Evolutionary conservation across 1,140 invertebrate genomes (phyloP), one percentile per base, ranked within the genome.

Genomic region (Zaprionus kolodkinae): DNA sequence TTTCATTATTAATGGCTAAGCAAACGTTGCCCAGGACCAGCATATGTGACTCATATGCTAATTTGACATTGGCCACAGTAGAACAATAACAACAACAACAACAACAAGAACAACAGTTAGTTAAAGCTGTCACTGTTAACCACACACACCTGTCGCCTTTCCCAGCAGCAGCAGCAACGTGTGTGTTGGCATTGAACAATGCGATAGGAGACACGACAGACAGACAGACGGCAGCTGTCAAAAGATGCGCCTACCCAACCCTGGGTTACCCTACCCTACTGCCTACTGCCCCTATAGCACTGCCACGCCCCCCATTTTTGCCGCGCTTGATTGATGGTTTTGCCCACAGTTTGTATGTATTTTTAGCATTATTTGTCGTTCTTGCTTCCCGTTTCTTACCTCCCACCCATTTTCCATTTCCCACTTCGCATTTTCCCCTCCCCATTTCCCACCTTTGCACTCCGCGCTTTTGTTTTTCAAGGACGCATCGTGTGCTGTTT

Each of bases 1-100:
- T 63, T 70, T 71, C 71, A 78, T 88, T 87, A 84, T 87, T 78
- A 88, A 87, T 87, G 84, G 83, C 83, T 64, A 77, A 81, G 76
- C 67, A 72, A 83, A 79, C 79, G 65, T 45, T 48, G 35, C 59
- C 52, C 52, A 25, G n/a, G 17, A 38, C 38, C 56, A 15, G 21
- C 50, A 52, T 15, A 52, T 15, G 25, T 89, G 85, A 89, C 67
- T 89, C 84, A 84, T 84, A 88, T 89, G 84, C 84, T 88, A 87
- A 88, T 87, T 83, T 80, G 45, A 50, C 45, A 45, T 45, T 45
- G 61, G 36, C 68, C 30, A 60, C 17, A 6, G 21, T 21, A 12
- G 52, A 43, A 70, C 73, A 80, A 78, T 70, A 67, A 74, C 69
- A 84, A 80, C 62, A 69, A 74, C 12, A 40, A n/a, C 36, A 60